phyloP scores from a whole-genome alignment of 2,888 invertebrate species.

The Ichneumon xanthorius region DNA sequence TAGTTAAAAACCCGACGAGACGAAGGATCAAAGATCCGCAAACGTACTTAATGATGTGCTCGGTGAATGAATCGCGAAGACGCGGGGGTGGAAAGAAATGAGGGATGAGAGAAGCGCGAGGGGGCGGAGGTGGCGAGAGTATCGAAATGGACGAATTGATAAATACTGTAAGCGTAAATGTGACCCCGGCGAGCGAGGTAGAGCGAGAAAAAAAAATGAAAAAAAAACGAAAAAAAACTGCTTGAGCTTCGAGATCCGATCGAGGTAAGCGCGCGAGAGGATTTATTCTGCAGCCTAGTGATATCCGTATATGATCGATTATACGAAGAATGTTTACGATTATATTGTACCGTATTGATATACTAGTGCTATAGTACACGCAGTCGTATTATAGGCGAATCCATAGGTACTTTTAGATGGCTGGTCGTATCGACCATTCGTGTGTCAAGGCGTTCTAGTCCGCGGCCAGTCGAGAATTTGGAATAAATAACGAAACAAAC shows the following conservation, averaged over 20 bases:
- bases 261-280: conserved; percentile 68
- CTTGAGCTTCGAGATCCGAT: conserved; percentile 68
- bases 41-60: background rate
- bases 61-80: background rate
- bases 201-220: conserved; percentile 34
- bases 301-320: conserved; percentile 66
- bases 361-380: conserved; percentile 60
- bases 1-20: background rate
- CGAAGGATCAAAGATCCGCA: conserved; percentile 9
- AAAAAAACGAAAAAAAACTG: conserved; percentile 52
- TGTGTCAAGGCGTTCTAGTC: conserved; percentile 70
- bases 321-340: conserved; percentile 66
- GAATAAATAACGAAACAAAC: conserved; percentile 64
- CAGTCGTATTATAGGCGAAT: conserved; percentile 62
- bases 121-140: background rate
- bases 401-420: conserved; percentile 60
- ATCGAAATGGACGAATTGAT: background rate
- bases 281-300: conserved; percentile 68
- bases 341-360: conserved; percentile 67
- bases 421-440: conserved; percentile 70
- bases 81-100: background rate
- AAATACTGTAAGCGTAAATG: conserved; percentile 45
- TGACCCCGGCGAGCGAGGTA: conserved; percentile 27
- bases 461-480: conserved; percentile 69
- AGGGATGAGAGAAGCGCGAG: background rate